Evolutionary conservation across 2,888 invertebrate species (phyloP), one percentile per base, ranked within the genome.

Genomic region (Lycocerus yunnanus): DNA sequence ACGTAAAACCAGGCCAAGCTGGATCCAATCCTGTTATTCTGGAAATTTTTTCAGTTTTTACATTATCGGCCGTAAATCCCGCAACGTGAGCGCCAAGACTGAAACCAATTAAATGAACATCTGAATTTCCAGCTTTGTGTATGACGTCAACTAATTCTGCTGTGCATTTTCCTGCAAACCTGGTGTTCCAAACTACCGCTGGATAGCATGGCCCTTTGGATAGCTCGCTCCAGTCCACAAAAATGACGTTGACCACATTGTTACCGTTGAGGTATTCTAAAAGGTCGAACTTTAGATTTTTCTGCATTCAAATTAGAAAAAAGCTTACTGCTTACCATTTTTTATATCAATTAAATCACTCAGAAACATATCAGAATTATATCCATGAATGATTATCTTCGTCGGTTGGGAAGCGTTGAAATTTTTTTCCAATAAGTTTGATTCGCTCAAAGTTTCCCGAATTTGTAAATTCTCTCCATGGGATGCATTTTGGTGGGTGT

Each of bases 11-110:
- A 0, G 93, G 93, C 86, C 92, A 88, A 0, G 93, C 93, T 0
- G 93, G 93, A 86, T 93, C 93, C 24, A 92, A 81, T 0, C 91
- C 92, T 0, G 92, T 92, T 75, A 92, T 91, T 72, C 92, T 87
- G 0, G 90, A 87, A 11, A 92, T 73, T 77, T 86, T 86, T 81
- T 89, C 90, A 0, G 90, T 89, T 0, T 83, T 85, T 14, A 92
- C 81, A 65, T 84, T 84, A 66, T 88, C 87, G 0, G 92, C 90
- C 13, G 91, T 82, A 81, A 87, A 91, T 75, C 90, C 91, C 0
- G 90, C 86, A 13, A 92, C 86, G 71, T 92, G 92, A 0, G 92
- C 92, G 0, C 86, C 86, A 14, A 93, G 84, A 66, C 92, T 92
- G 84, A 93, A 93, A 0, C 93, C 93, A 73, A 93, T 89, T 1